Evolutionary conservation across 2,888 invertebrate species (phyloP), one percentile per base, ranked within the genome.

Genomic region (Leptopilina drosophilae): DNA sequence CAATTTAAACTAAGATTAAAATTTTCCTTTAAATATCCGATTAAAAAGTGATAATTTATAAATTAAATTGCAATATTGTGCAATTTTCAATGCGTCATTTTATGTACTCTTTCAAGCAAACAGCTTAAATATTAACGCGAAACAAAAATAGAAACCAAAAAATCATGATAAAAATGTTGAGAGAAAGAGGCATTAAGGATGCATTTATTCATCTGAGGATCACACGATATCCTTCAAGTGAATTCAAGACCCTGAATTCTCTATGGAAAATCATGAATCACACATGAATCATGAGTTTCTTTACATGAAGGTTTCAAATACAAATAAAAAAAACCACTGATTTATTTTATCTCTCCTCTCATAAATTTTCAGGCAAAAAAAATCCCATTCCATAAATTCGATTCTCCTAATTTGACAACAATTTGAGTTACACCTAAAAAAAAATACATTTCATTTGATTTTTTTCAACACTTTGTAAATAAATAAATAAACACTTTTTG

Each of bases 231-330:
- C 53, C 69, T 69, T 69, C 26, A 69, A 49, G 20, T 53, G 8
- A 53, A 69, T 69, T 69, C 69, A 20, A 46, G 53, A 26, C 69
- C 49, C 69, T 69, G 69, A 69, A 53, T 69, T 69, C 26, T 26
- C 26, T 12, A 69, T 62, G 9, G 69, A 69, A 53, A 20, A 33
- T 33, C 49, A 49, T 69, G 69, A 56, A 73, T 73, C 73, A 73
- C 53, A 56, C 56, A n/a, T 73, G 73, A 73, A 73, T 73, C 56
- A 73, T 56, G 56, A 53, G 15, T 26, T 26, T 33, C 33, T 33
- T 33, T 33, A 33, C 33, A 33, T 33, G 26, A 73, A 73, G 73
- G 53, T n/a, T 73, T 73, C 6, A 67, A 33, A 33, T 20, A 20
- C 33, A 33, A 33, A 33, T 4, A 33, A 33, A 67, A 40, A 73